Evolutionary conservation across 2,113 vertebrate species (phyloP).

Genomic region (Macquaria ambigua): DNA sequence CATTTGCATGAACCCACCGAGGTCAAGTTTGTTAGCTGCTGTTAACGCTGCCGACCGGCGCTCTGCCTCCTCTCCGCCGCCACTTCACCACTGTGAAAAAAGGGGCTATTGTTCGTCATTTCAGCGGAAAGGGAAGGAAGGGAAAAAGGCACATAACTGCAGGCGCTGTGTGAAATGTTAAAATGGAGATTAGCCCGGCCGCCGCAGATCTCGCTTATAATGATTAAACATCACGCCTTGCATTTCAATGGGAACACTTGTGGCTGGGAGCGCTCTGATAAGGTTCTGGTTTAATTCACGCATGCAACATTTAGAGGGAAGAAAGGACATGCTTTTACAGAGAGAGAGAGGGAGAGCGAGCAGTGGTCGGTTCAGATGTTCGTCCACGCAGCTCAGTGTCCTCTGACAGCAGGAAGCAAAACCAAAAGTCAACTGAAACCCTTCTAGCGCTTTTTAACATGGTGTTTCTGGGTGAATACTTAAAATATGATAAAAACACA

Average conservation of each 20-base stretch:
- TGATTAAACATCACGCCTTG: slow-evolving; percentile 73
- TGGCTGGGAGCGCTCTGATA: slow-evolving; percentile 69
- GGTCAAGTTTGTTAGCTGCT: slow-evolving; percentile 67
- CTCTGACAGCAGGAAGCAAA: slow-evolving; percentile 27
- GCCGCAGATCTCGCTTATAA: slow-evolving; percentile 70
- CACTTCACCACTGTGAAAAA: slow-evolving; percentile 40
- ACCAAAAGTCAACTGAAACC: background rate
- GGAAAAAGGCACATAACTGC: slow-evolving; percentile 69
- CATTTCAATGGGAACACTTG: slow-evolving; percentile 78
- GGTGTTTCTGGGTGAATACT: background rate
- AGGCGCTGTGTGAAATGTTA: slow-evolving; percentile 82
- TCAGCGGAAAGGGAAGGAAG: slow-evolving; percentile 27
- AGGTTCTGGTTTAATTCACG: slow-evolving; percentile 67
- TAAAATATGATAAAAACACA: background rate
- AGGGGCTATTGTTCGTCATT: slow-evolving; percentile 63
- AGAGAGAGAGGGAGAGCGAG: background rate
- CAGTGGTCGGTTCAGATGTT: slow-evolving; percentile 7
- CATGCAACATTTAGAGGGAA: slow-evolving; percentile 45
- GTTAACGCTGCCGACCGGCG: slow-evolving; percentile 26
- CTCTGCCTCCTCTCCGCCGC: slow-evolving; percentile 28
- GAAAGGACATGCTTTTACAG: slow-evolving; percentile 38
- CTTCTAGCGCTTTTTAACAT: background rate
- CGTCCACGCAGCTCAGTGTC: background rate
- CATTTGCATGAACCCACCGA: slow-evolving; percentile 47
- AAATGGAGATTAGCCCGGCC: slow-evolving; percentile 80